Percentiles rank a stretch among this genome's conserved stretches.
Conservation (phyloP, 2,113 vertebrate genomes). For the Myxocyprinus asiaticus region DNA sequence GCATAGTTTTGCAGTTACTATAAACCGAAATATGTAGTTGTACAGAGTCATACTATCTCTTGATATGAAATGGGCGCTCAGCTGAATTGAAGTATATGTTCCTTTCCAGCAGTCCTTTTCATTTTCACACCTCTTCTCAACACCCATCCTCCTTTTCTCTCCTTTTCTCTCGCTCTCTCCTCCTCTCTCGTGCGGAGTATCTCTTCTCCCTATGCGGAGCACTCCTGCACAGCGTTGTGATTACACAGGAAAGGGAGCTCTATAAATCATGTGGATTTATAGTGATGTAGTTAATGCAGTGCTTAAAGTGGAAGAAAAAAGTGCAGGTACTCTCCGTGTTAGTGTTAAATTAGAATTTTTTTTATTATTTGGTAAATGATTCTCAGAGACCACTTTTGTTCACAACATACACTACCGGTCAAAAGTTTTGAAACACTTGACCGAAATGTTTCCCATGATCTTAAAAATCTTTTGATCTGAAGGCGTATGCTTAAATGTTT, state of each 20-base stretch:
- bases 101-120: constrained; percentile 8
- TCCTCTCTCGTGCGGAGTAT: constrained; percentile 28
- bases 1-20: neutral
- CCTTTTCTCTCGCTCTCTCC: neutral
- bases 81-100: constrained; percentile 20
- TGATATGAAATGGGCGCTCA: constrained; percentile 1
- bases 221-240: constrained; percentile 58
- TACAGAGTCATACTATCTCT: constrained; percentile 12
- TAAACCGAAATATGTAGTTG: neutral
- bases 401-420: too few species aligned
- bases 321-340: too few species aligned
- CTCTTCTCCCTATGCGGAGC: constrained; percentile 37
- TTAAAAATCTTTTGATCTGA: too few species aligned
- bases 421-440: too few species aligned
- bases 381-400: too few species aligned
- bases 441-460: too few species aligned
- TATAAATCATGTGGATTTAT: constrained; percentile 75
- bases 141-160: constrained; percentile 9
- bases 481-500: too few species aligned
- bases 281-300: constrained; percentile 67
- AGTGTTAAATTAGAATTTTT: too few species aligned
- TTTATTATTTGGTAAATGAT: too few species aligned
- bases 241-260: constrained; percentile 70
- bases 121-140: constrained; percentile 21
- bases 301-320: too few species aligned